phyloP scores from a whole-genome alignment of 2,113 vertebrate genomes.

The Aptenodytes forsteri region DNA sequence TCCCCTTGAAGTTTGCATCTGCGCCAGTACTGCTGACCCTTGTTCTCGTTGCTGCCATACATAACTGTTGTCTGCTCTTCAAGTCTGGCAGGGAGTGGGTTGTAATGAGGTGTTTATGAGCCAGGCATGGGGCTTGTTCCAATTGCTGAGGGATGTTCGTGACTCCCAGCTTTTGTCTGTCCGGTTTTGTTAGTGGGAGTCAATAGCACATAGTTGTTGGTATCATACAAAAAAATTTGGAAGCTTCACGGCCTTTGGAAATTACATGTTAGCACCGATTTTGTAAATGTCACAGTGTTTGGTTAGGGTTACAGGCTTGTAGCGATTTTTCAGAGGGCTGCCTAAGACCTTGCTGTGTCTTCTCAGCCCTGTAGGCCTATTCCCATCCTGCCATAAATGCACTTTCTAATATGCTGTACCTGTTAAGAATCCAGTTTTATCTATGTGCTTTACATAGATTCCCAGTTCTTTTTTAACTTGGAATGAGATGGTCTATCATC shows the following conservation, averaged over 20 bases:
- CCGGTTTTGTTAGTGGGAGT: not conserved
- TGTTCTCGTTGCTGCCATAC: not conserved
- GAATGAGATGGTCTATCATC: not conserved
- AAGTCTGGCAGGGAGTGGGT: not conserved
- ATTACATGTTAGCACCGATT: not conserved
- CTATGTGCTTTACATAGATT: not conserved
- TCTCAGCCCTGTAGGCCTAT: not conserved
- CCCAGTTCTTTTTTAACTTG: not conserved
- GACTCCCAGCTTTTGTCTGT: not conserved
- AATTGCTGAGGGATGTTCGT: not conserved
- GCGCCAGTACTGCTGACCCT: fast-evolving
- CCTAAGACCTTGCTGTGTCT: not conserved
- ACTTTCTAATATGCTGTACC: not conserved
- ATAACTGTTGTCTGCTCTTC: not conserved
- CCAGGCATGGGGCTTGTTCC: not conserved
- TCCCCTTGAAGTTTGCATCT: not conserved
- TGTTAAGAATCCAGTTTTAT: not conserved
- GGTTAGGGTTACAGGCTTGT: not conserved
- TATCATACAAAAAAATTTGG: not conserved
- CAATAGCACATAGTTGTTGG: not conserved
- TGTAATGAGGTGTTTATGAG: constrained; percentile 37
- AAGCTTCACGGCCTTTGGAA: not conserved
- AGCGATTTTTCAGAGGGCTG: not conserved
- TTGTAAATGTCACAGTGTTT: not conserved
- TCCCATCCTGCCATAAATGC: not conserved